Evolutionary conservation across 2,797 vertebrate genomes (phyloP), one percentile per base, ranked within the genome.

Genomic region (Lutra lutra): DNA sequence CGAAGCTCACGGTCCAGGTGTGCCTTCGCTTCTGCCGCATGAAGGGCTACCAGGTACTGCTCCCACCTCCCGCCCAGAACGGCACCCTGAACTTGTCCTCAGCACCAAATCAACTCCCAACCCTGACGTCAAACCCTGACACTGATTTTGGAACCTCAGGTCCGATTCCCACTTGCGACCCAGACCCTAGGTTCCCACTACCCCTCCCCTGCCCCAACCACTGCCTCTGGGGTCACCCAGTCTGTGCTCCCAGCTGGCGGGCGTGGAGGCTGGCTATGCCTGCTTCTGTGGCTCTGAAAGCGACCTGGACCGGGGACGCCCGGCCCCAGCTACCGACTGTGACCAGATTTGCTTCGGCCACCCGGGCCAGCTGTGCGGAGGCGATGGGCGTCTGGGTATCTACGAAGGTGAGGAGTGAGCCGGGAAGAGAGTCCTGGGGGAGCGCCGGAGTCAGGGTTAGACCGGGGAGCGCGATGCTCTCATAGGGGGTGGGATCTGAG

Each of bases 291-390:
- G 98, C 86, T 97, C 98, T 8, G 97, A 98, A 11, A 94, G 97
- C 3, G 98, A 99, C 89, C 95, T 98, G 89, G 91, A 96, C 17
- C 86, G 87, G 8, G 97, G 98, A 80, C 97, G 92, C 15, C 93
- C 85, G 0, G 98, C 97, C 73, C 96, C 97, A 0, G 97, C 98
- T 48, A 98, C 98, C 18, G 98, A 98, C 90, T 99, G 98, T 89
- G 98, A 99, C 96, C 98, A 99, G 97, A 98, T 98, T 82, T 99
- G 98, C 89, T 99, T 99, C 15, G 98, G 98, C 90, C 98, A 98
- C 82, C 98, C 98, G 0, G 98, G 98, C 68, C 98, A 99, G 91
- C 92, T 98, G 73, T 99, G 98, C 3, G 98, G 98, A 2, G 98
- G 98, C 0, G 98, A 99, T 21, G 98, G 98, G 35, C 96, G 98